Base-by-base conservation (phyloP, 2,888 invertebrate genomes). In the Diplazon laetatorius region DNA sequence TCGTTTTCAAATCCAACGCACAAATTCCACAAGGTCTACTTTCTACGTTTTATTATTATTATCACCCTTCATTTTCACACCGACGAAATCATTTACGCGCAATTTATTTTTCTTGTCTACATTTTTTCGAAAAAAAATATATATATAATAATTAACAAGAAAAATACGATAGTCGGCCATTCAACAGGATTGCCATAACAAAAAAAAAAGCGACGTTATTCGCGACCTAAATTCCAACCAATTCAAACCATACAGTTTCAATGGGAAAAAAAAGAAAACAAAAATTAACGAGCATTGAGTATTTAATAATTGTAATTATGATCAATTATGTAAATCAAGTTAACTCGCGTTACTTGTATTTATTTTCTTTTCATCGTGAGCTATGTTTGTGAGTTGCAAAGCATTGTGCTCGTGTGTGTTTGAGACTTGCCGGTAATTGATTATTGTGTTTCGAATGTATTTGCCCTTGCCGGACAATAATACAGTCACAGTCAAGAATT, bases 401-500 rank as follows among this genome's bases (percentile, higher is more conserved):
- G n/a, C n/a, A n/a, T n/a, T 14, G 50, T 25, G 50, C n/a, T 5
- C n/a, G 25, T 22, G n/a, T n/a, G 22, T 6, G 25, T n/a, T n/a
- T n/a, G 4, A 22, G n/a, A 2, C 6, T n/a, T n/a, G n/a, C n/a
- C n/a, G 50, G 2, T 6, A 8, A 20, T 12, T 48, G 20, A 55
- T 16, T 14, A 30, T 16, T 14, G 25, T 6, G 30, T 25, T 16
- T n/a, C 14, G 9, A 55, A 55, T 1, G 30, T 55, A 14, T 42
- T 52, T 30, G 12, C 30, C 25, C 55, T 55, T 55, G 30, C 55
- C 14, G 55, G 52, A 52, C 55, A 14, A 16, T 10, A 55, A n/a
- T n/a, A n/a, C n/a, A n/a, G 55, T 55, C 35, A 14, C 55, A 35
- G 55, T 55, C 30, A 55, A 55, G 16, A 55, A 55, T 55, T 30